Evolutionary conservation across 2,797 vertebrate species (phyloP).

Genomic region (Astyanax mexicanus): DNA sequence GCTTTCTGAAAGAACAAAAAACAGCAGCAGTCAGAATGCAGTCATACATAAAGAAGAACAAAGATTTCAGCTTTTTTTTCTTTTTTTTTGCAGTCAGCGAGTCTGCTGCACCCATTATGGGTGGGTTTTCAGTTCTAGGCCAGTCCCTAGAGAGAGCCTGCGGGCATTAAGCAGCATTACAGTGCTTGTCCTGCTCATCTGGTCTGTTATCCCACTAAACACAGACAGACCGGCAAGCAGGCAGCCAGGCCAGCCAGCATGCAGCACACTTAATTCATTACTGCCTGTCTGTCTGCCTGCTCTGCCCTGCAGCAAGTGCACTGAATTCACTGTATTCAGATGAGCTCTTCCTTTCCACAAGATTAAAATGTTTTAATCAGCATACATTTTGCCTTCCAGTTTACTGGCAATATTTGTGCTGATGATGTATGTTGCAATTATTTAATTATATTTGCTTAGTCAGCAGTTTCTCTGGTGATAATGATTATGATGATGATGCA

Average conservation of each 20-base stretch:
- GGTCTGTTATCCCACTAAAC: slow-evolving; percentile 54
- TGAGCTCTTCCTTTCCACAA: not conserved
- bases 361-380: no score
- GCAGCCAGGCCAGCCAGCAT: slow-evolving; percentile 38
- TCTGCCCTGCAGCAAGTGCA: slow-evolving; percentile 9
- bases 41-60: not conserved
- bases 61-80: no score
- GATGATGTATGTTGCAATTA: not conserved
- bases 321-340: not conserved
- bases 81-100: not conserved
- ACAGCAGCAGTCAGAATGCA: not conserved
- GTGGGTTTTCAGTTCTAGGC: slow-evolving; percentile 18
- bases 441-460: not conserved
- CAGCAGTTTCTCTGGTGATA: no score
- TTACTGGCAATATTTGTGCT: not conserved
- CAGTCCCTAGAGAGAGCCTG: slow-evolving; percentile 48
- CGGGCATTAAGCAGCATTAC: slow-evolving; percentile 37
- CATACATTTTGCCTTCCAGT: no score
- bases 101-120: not conserved
- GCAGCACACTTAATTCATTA: slow-evolving; percentile 29
- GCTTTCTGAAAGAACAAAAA: not conserved
- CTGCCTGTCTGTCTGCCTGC: slow-evolving; percentile 36
- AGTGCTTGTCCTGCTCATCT: slow-evolving; percentile 44
- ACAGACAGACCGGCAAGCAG: slow-evolving; percentile 36
- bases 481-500: no score